Base-by-base conservation (phyloP, 1,140 invertebrate species). In the Trachelipus rathkii region DNA sequence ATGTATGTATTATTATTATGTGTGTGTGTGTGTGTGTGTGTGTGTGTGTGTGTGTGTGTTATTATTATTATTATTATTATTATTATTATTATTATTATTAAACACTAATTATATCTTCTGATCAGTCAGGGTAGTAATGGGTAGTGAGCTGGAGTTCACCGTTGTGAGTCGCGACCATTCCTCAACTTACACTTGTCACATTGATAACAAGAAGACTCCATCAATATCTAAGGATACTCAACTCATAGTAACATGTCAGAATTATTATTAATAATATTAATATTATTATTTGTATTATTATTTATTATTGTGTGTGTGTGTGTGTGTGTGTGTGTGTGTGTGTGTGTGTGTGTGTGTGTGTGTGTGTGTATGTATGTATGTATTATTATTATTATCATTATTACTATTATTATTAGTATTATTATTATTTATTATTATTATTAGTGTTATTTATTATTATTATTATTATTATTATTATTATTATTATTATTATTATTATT, bases 161-260 rank as follows among this genome's bases (percentile, higher is more conserved):
- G 75, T 71, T 9, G 79, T 81, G 15, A 46, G 77, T 11, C 71
- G 79, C 4, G 77, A 77, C n/a, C 79, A 81, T 24, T 45, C 71
- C 0, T 77, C 73, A 0, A 72, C 79, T 44, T 81, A 81, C 72
- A 74, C 75, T 46, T 81, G 79, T 46, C 70, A 73, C 11, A 75
- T 81, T 0, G 75, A 78, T 45, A 81, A 81, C 74, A 74, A 74
- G 0, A 67, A 69, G 33, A 81, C 79, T 0, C 72, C 77, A 11
- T 77, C 79, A 9, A 71, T 81, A 15, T 71, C 69, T 24, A 70
- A 77, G 15, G 77, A 76, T 68, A 81, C 79, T 0, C 72, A 78
- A 46, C 72, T 81, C 7, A 78, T 70, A 15, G 75, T 81, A 23
- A 81, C 77, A 19, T 81, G 79, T 81, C 23, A 77, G 79, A 73